Conservation (phyloP, 1,140 invertebrate species). For the Drosophila funebris region DNA sequence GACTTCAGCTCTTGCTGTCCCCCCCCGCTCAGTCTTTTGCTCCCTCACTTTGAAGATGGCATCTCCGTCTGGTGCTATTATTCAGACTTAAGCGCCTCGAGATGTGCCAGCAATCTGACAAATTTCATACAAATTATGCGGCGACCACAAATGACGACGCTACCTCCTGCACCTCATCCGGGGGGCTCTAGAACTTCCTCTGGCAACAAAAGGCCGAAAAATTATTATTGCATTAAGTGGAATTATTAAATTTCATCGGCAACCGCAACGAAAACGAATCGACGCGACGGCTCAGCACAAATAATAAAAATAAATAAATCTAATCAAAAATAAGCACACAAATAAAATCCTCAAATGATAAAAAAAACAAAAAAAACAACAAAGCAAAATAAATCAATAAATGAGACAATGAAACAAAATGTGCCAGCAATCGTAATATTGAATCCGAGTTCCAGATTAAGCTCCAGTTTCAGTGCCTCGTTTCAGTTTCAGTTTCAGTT, state of each 20-base stretch:
- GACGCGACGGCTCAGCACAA: constrained; percentile 61
- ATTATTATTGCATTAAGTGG: constrained; percentile 83
- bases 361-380: constrained; percentile 48
- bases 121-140: constrained; percentile 82
- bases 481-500: constrained; percentile 24
- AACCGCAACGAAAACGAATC: constrained; percentile 40
- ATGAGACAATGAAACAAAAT: constrained; percentile 53
- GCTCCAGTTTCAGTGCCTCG: constrained; percentile 6
- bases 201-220: constrained; percentile 58
- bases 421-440: constrained; percentile 7
- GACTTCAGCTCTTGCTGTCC: neutral
- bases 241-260: constrained; percentile 82
- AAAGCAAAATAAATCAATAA: constrained; percentile 53
- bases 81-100: constrained; percentile 71
- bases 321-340: constrained; percentile 82
- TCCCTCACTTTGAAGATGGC: neutral
- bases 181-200: neutral
- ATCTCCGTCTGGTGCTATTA: constrained; percentile 43
- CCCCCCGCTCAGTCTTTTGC: neutral
- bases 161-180: neutral
- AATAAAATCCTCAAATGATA: constrained; percentile 75
- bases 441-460: constrained; percentile 3
- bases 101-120: constrained; percentile 76
- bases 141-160: constrained; percentile 72
- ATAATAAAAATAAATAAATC: constrained; percentile 83